phyloP scores from a whole-genome alignment of 2,888 invertebrate species.

The Tetranychus piercei region DNA sequence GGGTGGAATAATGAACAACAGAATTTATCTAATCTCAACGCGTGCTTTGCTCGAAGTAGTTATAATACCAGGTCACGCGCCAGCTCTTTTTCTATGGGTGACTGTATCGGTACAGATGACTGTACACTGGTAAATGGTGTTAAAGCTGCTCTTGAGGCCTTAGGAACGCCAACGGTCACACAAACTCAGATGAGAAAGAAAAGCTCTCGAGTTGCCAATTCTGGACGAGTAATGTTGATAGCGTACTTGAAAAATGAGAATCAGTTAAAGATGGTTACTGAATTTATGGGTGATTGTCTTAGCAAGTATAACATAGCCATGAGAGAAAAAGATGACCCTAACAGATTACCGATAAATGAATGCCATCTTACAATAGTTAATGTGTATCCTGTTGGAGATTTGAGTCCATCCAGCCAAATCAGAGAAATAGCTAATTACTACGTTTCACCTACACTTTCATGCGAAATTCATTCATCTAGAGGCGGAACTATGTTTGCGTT shows the following conservation, averaged over 20 bases:
- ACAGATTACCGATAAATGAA: slow-evolving; percentile 50
- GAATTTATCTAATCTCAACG: slow-evolving; percentile 16
- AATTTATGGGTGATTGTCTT: slow-evolving; percentile 15
- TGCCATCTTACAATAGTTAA: slow-evolving; percentile 79
- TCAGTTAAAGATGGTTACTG: slow-evolving; percentile 5
- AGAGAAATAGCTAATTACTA: slow-evolving; percentile 15
- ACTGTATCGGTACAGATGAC: background rate
- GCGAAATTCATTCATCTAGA: slow-evolving; percentile 27
- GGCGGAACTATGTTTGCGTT: slow-evolving; percentile 28
- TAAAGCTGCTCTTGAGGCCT: background rate
- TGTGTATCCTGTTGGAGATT: slow-evolving; percentile 61
- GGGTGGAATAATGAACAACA: slow-evolving; percentile 21
- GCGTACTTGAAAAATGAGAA: slow-evolving; percentile 16
- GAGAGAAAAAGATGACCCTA: background rate
- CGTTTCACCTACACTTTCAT: slow-evolving; percentile 27
- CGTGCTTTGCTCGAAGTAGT: slow-evolving; percentile 7
- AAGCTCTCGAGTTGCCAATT: slow-evolving; percentile 4
- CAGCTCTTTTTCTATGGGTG: background rate
- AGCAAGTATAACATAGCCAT: slow-evolving; percentile 11
- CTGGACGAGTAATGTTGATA: slow-evolving; percentile 17
- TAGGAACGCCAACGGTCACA: slow-evolving; percentile 7
- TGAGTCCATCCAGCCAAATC: slow-evolving; percentile 39
- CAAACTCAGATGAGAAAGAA: slow-evolving; percentile 10
- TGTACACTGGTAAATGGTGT: background rate
- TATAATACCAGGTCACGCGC: background rate